A percentile compares a stretch with the other conserved stretches of the same genome.
Evolutionary conservation across 2,113 vertebrate genomes (phyloP).

Genomic region (Phasianus colchicus): DNA sequence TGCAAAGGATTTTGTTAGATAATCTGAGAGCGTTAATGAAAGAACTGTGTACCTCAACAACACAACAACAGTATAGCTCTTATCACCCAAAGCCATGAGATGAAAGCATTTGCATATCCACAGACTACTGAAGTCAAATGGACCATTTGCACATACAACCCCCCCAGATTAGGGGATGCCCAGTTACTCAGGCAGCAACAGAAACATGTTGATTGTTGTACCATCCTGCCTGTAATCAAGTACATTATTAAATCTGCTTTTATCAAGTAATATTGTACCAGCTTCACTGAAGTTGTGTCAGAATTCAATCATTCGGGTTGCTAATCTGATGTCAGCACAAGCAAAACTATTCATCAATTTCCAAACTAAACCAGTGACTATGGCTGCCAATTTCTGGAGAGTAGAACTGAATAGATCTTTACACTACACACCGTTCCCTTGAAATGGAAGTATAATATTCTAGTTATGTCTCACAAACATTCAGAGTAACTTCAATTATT

Average conservation of each 20-base stretch:
- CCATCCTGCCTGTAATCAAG: background rate
- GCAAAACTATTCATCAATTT: background rate
- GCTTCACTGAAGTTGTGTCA: background rate
- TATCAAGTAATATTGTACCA: background rate
- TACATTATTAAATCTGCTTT: background rate
- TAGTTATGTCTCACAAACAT: background rate
- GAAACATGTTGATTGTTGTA: accelerated
- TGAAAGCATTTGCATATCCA: background rate
- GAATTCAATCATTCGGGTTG: background rate
- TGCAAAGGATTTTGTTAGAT: background rate
- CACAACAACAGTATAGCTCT: background rate
- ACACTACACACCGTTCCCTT: background rate
- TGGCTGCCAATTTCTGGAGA: background rate
- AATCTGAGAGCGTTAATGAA: background rate
- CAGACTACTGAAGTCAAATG: background rate
- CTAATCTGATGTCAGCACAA: background rate
- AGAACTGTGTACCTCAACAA: background rate
- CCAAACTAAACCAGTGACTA: background rate
- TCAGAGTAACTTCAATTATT: too few relatives aligned
- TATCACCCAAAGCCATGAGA: background rate
- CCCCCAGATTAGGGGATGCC: background rate
- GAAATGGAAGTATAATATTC: background rate
- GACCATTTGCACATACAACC: background rate
- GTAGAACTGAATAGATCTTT: background rate
- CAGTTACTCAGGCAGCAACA: background rate